These are phyloP conservation scores for Struthio camelus DNA, from an alignment of 2,113 vertebrate species.

Conservation along the genomic window DNA sequence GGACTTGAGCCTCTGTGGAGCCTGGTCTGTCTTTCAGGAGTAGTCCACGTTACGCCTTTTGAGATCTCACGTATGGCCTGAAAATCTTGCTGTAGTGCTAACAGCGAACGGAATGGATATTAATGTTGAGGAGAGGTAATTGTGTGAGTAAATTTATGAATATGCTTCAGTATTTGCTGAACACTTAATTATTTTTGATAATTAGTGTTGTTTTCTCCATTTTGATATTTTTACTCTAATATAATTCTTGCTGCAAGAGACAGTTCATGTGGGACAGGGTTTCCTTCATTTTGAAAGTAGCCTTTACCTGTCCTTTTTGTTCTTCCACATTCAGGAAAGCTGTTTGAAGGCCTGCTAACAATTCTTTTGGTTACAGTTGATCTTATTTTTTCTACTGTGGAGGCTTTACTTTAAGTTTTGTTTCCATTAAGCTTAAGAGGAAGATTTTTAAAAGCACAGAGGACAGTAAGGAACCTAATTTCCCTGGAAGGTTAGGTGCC, in stretches of 20 bases:
- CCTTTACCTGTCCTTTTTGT: neutral
- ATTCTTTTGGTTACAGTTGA: neutral
- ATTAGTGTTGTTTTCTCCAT: neutral
- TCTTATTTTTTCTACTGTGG: neutral
- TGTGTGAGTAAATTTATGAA: rapidly evolving
- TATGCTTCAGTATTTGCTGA: neutral
- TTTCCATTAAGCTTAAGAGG: neutral
- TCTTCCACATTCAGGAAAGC: neutral
- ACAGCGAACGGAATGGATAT: neutral
- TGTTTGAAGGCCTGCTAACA: neutral
- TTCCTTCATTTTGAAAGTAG: neutral
- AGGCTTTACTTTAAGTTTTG: neutral
- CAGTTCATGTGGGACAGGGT: rapidly evolving
- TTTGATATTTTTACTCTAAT: neutral
- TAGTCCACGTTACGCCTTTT: rapidly evolving
- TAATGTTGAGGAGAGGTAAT: neutral
- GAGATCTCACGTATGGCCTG: rapidly evolving
- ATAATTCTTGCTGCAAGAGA: neutral
- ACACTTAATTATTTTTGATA: neutral
- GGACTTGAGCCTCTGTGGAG: neutral
- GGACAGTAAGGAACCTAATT: neutral
- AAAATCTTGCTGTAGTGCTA: neutral
- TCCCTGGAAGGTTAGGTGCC: constrained; percentile 21
- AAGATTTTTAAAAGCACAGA: constrained; percentile 35
- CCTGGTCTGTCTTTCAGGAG: rapidly evolving